Evolutionary conservation across 2,797 vertebrate genomes (phyloP).

Genomic region (Dallia pectoralis): DNA sequence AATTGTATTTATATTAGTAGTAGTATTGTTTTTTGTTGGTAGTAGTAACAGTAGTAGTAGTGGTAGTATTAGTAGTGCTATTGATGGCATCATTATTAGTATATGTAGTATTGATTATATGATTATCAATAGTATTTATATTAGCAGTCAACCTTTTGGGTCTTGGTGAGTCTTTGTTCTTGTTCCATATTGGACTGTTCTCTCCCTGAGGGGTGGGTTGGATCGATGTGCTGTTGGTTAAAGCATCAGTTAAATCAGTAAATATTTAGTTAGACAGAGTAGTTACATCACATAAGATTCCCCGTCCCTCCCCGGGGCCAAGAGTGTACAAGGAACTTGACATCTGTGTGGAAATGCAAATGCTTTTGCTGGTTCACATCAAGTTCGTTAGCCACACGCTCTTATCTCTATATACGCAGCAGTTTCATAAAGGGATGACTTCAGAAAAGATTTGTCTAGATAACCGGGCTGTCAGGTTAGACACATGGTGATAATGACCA

Average conservation of each 20-base stretch:
- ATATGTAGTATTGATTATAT: no score
- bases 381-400: no score
- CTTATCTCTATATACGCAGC: neutral
- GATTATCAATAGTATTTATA: neutral
- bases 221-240: neutral
- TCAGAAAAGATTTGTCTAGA: neutral
- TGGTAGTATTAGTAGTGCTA: no score
- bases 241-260: neutral
- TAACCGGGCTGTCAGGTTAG: neutral
- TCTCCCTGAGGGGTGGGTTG: neutral
- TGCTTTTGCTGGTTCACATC: neutral
- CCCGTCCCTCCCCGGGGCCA: neutral
- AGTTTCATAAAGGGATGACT: neutral
- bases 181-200: neutral
- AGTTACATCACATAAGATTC: slow-evolving; percentile 15
- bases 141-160: slow-evolving; percentile 27
- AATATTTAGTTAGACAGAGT: neutral
- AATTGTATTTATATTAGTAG: no score
- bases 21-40: no score
- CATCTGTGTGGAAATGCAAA: neutral
- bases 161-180: slow-evolving; percentile 16
- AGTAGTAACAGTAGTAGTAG: no score
- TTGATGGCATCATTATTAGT: no score
- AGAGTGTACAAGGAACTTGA: neutral
- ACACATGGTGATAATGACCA: neutral